Conservation (phyloP, 1,140 invertebrate genomes). For the Pseudomyrmex flavicornis region DNA sequence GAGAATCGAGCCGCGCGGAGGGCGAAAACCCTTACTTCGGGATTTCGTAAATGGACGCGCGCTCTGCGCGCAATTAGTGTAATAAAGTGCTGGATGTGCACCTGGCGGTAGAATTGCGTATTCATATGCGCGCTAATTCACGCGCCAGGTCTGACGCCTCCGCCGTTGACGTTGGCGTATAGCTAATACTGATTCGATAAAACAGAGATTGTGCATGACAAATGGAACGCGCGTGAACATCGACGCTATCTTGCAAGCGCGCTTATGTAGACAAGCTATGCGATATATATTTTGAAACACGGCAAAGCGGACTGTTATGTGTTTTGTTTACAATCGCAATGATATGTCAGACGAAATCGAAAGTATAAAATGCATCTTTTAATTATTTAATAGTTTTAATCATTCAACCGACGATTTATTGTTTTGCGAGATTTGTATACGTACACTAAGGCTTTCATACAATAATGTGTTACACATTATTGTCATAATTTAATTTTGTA, state of each 20-base stretch:
- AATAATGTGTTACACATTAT: no score
- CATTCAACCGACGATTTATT: no score
- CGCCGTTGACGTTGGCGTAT: constrained; percentile 9
- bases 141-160: constrained; percentile 17
- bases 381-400: no score
- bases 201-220: constrained; percentile 21
- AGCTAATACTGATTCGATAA: constrained; percentile 33
- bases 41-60: constrained; percentile 63
- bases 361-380: no score
- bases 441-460: no score
- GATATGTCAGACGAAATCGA: no score
- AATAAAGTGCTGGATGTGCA: constrained; percentile 65
- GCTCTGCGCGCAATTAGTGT: constrained; percentile 62
- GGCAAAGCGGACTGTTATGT: no score
- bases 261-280: constrained; percentile 6
- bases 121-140: constrained; percentile 50
- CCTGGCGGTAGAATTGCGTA: constrained; percentile 50
- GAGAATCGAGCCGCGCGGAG: background rate
- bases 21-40: constrained; percentile 67
- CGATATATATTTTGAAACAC: background rate
- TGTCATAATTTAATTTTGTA: no score
- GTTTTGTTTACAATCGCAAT: no score
- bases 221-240: constrained; percentile 10
- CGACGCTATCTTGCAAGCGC: background rate
- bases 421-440: no score